Evolutionary conservation across 35 echinoderm and acorn worm species (phyloP).

Genomic region (Amphiura filiformis): DNA sequence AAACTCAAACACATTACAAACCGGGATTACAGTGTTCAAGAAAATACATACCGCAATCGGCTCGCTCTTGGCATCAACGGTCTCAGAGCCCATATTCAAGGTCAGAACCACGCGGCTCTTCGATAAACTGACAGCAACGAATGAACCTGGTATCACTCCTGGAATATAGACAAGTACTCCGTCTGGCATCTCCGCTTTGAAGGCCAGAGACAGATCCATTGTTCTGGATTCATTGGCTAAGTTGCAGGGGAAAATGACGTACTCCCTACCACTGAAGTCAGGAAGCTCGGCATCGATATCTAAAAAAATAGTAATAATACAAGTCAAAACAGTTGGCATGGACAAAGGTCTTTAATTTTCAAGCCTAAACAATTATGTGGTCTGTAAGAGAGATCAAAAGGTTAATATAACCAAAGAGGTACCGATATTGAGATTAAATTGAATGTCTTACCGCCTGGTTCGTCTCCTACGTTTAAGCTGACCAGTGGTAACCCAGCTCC

Average conservation of each 20-base stretch:
- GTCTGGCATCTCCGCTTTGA: not conserved
- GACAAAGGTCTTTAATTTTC: too few species aligned
- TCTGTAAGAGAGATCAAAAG: too few species aligned
- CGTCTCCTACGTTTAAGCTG: constrained; percentile 26
- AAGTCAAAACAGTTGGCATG: too few species aligned
- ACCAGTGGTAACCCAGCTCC: constrained; percentile 42
- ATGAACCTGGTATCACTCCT: constrained; percentile 37
- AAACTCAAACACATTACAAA: too few species aligned
- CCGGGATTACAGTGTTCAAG: too few species aligned
- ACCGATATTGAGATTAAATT: too few species aligned
- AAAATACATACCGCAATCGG: constrained; percentile 34
- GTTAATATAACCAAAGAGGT: too few species aligned
- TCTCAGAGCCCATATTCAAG: constrained; percentile 1
- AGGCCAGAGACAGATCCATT: constrained; percentile 16
- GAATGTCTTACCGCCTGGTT: not conserved
- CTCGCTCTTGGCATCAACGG: constrained; percentile 24
- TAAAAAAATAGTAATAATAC: too few species aligned
- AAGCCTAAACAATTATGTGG: too few species aligned
- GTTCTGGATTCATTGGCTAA: not conserved
- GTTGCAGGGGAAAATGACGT: constrained; percentile 11
- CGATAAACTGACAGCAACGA: constrained; percentile 19
- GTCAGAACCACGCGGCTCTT: not conserved
- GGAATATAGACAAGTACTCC: constrained; percentile 33
- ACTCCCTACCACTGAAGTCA: constrained; percentile 38
- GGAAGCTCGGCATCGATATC: constrained; percentile 41